Percentiles rank a stretch among this genome's conserved stretches.
These are phyloP conservation scores for Rhagoletis zephyria DNA, from an alignment of 1,140 invertebrate genomes.

Conservation along the genomic window DNA sequence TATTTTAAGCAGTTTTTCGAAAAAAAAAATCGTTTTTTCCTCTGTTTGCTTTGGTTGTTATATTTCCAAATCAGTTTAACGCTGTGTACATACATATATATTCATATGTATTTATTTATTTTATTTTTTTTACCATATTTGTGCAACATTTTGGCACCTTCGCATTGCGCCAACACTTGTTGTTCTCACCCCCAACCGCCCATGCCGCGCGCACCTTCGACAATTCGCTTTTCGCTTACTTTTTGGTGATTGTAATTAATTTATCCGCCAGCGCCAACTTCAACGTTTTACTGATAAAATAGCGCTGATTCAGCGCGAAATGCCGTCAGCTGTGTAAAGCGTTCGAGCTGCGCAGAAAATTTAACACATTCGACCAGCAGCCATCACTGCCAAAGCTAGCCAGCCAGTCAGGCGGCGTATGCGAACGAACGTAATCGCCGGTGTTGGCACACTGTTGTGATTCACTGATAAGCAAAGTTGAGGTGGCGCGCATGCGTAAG, in stretches of 20 bases:
- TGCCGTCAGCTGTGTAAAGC: constrained; percentile 1
- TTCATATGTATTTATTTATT: not conserved
- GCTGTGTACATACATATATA: not conserved
- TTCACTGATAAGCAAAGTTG: constrained; percentile 43
- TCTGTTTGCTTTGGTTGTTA: not conserved
- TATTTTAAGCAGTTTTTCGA: not conserved
- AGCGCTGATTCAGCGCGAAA: constrained; percentile 36
- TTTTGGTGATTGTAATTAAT: constrained; percentile 47
- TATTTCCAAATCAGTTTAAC: constrained; percentile 30
- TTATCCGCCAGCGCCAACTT: constrained; percentile 39
- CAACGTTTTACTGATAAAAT: constrained; percentile 37
- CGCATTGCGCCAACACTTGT: constrained; percentile 26
- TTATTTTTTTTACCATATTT: not conserved
- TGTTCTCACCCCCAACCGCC: constrained; percentile 8
- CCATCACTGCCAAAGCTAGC: not conserved
- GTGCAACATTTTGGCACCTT: constrained; percentile 49
- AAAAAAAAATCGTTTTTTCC: not conserved
- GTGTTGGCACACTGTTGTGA: constrained; percentile 16
- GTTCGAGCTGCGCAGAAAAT: not conserved
- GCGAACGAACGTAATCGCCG: too few species aligned
- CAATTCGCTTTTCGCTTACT: not conserved
- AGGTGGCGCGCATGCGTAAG: constrained; percentile 49
- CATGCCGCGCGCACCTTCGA: not conserved
- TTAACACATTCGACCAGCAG: constrained; percentile 15
- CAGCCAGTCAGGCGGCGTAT: not conserved